These are phyloP conservation scores for Tiliqua scincoides DNA, from an alignment of 2,113 vertebrate genomes.

Conservation along the genomic window DNA sequence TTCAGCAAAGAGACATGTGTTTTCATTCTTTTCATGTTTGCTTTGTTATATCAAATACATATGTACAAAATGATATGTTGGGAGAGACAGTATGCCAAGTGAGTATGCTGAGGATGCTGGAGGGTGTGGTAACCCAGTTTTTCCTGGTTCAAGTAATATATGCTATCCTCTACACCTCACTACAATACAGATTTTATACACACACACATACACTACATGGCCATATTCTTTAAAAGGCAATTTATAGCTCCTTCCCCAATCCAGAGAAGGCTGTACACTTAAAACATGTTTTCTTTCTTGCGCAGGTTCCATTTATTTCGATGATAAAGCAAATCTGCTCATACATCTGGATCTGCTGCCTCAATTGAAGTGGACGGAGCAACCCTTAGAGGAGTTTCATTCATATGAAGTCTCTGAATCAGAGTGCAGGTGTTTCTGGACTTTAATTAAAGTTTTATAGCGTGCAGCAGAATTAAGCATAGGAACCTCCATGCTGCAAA, in stretches of 20 bases:
- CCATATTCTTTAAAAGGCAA: not conserved
- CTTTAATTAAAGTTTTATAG: not conserved
- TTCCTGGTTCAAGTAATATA: not conserved
- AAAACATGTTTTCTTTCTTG: not conserved
- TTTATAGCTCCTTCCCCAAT: too few species aligned
- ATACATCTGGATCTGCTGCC: not conserved
- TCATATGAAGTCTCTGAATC: not conserved
- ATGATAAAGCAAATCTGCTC: not conserved
- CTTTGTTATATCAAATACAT: not conserved
- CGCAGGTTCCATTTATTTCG: not conserved
- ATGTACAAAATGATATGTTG: not conserved
- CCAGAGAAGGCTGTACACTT: not conserved
- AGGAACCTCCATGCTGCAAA: not conserved
- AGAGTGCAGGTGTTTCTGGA: not conserved
- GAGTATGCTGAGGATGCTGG: not conserved
- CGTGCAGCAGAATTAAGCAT: not conserved
- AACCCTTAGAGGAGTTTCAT: not conserved
- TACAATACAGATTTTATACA: not conserved
- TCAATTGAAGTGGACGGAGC: not conserved
- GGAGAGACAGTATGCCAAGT: too few species aligned
- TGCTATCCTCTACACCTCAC: not conserved
- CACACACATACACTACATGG: too few species aligned
- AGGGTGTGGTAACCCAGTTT: not conserved
- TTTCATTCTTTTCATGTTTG: not conserved
- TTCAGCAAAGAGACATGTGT: not conserved